Evolutionary conservation across 2,888 invertebrate species (phyloP).

Genomic region (Heteromurus nitidus): DNA sequence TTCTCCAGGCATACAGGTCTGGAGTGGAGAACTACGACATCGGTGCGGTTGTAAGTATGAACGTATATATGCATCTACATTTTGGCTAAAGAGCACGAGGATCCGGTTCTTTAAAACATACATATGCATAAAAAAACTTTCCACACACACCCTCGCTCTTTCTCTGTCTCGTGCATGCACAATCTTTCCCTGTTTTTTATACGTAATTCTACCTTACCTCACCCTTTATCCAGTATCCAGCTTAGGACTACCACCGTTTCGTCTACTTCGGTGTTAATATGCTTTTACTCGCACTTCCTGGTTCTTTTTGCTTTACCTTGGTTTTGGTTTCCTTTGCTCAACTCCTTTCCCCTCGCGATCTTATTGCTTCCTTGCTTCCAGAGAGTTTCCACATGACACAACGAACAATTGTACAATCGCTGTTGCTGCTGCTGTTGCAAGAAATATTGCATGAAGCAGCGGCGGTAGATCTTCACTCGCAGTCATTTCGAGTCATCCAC

Average conservation of each 20-base stretch:
- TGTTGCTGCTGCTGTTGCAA: neutral
- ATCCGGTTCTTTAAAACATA: slow-evolving; percentile 14
- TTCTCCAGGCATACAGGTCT: neutral
- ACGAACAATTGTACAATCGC: neutral
- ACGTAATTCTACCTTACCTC: neutral
- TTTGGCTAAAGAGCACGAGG: slow-evolving; percentile 5
- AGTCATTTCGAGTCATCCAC: neutral
- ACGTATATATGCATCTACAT: too few species aligned
- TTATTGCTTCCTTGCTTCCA: neutral
- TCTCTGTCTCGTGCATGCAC: too few species aligned
- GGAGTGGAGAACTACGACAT: neutral
- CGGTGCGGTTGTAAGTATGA: neutral
- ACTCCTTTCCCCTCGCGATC: neutral
- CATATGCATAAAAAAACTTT: neutral
- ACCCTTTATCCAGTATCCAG: too few species aligned
- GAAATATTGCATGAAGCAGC: slow-evolving; percentile 2
- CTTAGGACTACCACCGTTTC: neutral
- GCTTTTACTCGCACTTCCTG: slow-evolving; percentile 18
- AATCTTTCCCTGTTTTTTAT: neutral
- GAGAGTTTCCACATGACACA: neutral
- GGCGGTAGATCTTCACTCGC: neutral
- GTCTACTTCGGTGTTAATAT: neutral
- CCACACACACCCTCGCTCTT: neutral
- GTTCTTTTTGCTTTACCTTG: neutral
- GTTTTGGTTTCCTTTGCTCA: neutral